Evolutionary conservation across 2,797 vertebrate species (phyloP), one percentile per base, ranked within the genome.

Genomic region (Graptemys geographica): DNA sequence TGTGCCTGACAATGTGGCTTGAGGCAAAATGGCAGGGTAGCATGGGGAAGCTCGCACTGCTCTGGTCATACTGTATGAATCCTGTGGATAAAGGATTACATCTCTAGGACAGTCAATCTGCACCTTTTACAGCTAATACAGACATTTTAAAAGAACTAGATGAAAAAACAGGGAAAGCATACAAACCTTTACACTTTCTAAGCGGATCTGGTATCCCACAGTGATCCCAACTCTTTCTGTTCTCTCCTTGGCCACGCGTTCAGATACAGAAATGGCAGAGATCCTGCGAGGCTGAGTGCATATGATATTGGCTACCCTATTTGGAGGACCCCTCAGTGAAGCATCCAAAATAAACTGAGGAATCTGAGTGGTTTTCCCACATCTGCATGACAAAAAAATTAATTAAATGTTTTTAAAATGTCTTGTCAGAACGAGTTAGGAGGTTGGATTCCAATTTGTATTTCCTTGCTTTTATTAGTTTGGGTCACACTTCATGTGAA

Each of bases 301-400:
- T 97, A 99, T 97, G 95, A 99, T 99, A 97, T 99, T 99, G 93
- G 99, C 98, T 95, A 99, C 99, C 47, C 96, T 96, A n/a, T 95
- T 96, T 0, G 98, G 97, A 6, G 98, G 97, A 16, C 99, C 99
- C 10, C 87, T 93, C 88, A 99, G 95, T 7, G 99, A 98, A 41
- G 98, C 97, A 84, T 99, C 99, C 98, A 99, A 98, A 95, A 99
- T 99, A 97, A 99, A 99, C 97, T 99, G 99, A 95, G 99, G 99
- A 95, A 99, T 99, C 98, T 99, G 99, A 76, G 99, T 99, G 53
- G 99, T 99, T 96, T 99, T 99, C 69, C 99, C 99, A 96, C 99
- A 99, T 72, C 99, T 99, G 91, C 44, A 74, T 6, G 47, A 91
- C 33, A 94, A 92, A 96, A 79, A 94, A 69, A 72, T 91, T 47